Evolutionary conservation across 2,113 vertebrate genomes (phyloP).

Genomic region (Elephas maximus): DNA sequence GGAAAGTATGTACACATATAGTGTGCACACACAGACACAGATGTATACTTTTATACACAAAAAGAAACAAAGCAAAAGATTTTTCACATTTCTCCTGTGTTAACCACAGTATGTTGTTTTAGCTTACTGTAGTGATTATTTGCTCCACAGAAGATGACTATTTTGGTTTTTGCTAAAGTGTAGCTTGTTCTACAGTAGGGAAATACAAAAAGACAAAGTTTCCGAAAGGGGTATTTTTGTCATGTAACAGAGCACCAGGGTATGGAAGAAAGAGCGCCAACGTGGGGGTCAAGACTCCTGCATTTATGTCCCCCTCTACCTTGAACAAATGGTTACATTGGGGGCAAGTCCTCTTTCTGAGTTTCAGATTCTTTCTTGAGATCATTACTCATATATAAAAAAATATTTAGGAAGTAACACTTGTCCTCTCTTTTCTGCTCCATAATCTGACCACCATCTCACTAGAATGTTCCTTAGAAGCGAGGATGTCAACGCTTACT

Average conservation of each 20-base stretch:
- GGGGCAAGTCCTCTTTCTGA: neutral
- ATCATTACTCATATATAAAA: neutral
- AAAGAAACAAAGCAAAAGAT: constrained; percentile 29
- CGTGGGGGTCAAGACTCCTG: neutral
- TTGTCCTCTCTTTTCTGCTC: neutral
- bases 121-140: constrained; percentile 77
- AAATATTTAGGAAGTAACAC: neutral
- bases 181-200: constrained; percentile 71
- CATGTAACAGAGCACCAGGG: neutral
- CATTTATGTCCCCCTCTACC: neutral
- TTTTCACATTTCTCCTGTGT: constrained; percentile 12
- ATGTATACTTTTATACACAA: neutral
- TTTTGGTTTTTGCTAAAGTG: constrained; percentile 80
- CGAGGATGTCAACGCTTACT: neutral
- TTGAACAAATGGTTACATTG: fast-evolving
- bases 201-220: constrained; percentile 70
- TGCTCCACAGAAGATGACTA: constrained; percentile 78
- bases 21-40: neutral
- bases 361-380: neutral
- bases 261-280: neutral
- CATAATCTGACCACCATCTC: neutral
- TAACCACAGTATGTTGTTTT: constrained; percentile 57
- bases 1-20: neutral
- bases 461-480: neutral
- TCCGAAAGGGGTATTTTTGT: constrained; percentile 72